Conservation (phyloP, 2,113 vertebrate species). For the Potamarius usumacintae region DNA sequence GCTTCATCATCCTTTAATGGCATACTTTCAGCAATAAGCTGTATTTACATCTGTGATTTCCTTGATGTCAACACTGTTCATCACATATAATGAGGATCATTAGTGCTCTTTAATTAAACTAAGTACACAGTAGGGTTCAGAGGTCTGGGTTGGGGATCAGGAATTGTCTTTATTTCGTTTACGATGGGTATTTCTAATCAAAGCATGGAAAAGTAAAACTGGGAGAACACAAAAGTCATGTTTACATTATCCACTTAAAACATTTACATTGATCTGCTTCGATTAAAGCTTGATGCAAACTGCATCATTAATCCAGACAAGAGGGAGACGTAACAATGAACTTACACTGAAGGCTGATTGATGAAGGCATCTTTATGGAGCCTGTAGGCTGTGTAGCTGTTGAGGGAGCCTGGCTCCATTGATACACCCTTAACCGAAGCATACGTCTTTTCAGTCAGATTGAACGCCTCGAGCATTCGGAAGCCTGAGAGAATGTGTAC, state of each 20-base stretch:
- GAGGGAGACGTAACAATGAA: conserved; percentile 13
- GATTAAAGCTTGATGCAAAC: background rate
- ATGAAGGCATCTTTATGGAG: conserved; percentile 91
- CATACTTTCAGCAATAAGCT: background rate
- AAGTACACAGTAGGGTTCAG: background rate
- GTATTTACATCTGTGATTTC: background rate
- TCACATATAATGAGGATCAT: conserved; percentile 3
- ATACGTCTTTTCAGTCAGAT: conserved; percentile 91
- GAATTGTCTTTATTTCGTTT: background rate
- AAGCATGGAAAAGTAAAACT: background rate
- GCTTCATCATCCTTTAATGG: background rate
- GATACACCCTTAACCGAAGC: conserved; percentile 85
- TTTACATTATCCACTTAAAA: background rate
- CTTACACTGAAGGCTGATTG: conserved; percentile 86
- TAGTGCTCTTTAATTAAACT: background rate
- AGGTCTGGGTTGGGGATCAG: background rate
- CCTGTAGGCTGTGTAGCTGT: conserved; percentile 85
- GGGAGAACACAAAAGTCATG: background rate
- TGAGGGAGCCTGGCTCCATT: conserved; percentile 93
- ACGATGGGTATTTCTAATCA: background rate
- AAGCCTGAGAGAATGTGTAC: conserved; percentile 78
- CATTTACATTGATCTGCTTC: background rate
- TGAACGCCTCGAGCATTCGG: conserved; percentile 96
- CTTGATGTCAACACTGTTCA: background rate
- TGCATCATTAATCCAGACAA: background rate